These are phyloP conservation scores for Latrodectus elegans DNA, from an alignment of 2,888 invertebrate species.

Conservation along the genomic window DNA sequence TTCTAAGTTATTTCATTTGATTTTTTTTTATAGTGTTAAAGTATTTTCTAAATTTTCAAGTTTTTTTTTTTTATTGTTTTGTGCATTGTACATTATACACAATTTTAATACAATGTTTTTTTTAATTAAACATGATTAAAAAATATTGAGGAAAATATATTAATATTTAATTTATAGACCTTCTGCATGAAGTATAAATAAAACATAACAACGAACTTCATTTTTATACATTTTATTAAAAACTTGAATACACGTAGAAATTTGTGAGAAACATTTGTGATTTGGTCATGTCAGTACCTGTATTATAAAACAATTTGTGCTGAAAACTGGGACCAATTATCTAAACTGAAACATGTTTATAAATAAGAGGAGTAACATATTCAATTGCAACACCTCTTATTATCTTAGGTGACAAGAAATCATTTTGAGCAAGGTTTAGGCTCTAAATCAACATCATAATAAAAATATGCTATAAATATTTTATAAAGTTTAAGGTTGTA, in stretches of 20 bases:
- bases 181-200: not conserved
- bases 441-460: slow-evolving; percentile 70
- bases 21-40: too few species aligned
- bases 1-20: too few species aligned
- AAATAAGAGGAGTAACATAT: slow-evolving; percentile 65
- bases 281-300: slow-evolving; percentile 67
- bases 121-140: too few species aligned
- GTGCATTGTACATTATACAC: too few species aligned
- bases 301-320: slow-evolving; percentile 69
- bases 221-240: slow-evolving; percentile 65
- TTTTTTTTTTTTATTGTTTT: too few species aligned
- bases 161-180: too few species aligned
- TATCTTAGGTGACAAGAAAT: slow-evolving; percentile 61
- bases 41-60: too few species aligned
- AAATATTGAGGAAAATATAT: too few species aligned
- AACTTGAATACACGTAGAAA: slow-evolving; percentile 69
- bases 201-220: slow-evolving; percentile 5
- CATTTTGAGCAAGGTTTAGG: slow-evolving; percentile 68
- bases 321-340: slow-evolving; percentile 67
- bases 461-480: slow-evolving; percentile 71
- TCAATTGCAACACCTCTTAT: slow-evolving; percentile 58
- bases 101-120: too few species aligned
- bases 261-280: slow-evolving; percentile 68
- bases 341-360: slow-evolving; percentile 63
- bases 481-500: slow-evolving; percentile 70